phyloP scores from a whole-genome alignment of 2,797 vertebrate genomes.

The Siniperca undulata region DNA sequence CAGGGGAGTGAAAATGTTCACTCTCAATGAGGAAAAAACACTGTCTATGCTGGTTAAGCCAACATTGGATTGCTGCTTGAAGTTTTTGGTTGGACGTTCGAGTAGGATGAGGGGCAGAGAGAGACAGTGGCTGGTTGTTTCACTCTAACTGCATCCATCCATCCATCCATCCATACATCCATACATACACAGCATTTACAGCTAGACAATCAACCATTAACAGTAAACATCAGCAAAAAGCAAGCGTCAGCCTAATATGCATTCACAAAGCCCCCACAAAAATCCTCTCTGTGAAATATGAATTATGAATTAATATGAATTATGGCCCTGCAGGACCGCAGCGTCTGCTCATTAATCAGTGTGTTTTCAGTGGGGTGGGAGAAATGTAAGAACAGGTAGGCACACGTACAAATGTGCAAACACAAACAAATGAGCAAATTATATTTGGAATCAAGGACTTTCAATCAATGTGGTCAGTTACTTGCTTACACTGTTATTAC shows the following conservation, averaged over 20 bases:
- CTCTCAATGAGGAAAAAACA: constrained; percentile 34
- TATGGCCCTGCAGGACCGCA: constrained; percentile 65
- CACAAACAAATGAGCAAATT: constrained; percentile 42
- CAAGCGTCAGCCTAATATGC: constrained; percentile 53
- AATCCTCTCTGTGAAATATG: constrained; percentile 65
- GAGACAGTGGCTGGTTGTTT: background rate
- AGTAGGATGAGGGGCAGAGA: background rate
- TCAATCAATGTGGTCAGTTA: constrained; percentile 10
- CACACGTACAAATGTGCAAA: constrained; percentile 26
- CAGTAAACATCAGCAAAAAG: constrained; percentile 62
- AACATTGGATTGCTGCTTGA: constrained; percentile 26
- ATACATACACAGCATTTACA: constrained; percentile 31
- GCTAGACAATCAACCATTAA: constrained; percentile 52
- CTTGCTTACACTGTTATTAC: background rate
- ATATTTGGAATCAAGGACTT: constrained; percentile 19
- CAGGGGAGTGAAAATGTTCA: constrained; percentile 40
- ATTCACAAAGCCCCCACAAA: constrained; percentile 65
- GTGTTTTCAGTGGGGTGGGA: constrained; percentile 52
- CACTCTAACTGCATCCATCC: constrained; percentile 21
- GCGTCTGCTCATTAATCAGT: constrained; percentile 75
- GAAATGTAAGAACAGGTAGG: constrained; percentile 54
- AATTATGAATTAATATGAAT: constrained; percentile 80
- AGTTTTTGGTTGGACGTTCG: constrained; percentile 22
- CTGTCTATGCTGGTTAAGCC: constrained; percentile 32
- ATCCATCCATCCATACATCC: too few species aligned